Conservation (phyloP, 2,797 vertebrate genomes). For the Xenops minutus region DNA sequence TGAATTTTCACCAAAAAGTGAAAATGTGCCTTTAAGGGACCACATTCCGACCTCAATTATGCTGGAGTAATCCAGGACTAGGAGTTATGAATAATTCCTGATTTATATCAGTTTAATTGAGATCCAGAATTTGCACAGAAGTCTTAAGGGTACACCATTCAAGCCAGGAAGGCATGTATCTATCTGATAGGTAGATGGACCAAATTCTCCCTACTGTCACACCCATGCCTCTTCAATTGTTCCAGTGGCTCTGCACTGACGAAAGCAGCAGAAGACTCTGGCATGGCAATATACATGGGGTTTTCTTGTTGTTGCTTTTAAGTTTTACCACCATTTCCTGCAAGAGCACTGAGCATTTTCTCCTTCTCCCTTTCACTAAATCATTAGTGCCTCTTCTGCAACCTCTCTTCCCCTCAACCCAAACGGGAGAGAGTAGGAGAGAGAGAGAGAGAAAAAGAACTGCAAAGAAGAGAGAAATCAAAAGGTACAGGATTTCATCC, state of each 20-base stretch:
- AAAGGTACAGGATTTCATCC: slow-evolving; percentile 80
- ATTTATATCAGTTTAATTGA: slow-evolving; percentile 29
- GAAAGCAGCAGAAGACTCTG: slow-evolving; percentile 20
- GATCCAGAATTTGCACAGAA: slow-evolving; percentile 38
- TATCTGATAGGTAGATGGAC: not conserved
- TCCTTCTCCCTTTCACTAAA: slow-evolving; percentile 15
- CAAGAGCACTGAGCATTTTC: not conserved
- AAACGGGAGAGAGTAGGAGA: not conserved
- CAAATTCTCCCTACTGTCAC: slow-evolving; percentile 8
- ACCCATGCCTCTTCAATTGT: not conserved
- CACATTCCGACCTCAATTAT: not conserved
- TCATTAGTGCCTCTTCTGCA: slow-evolving; percentile 5
- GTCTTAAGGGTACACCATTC: not conserved
- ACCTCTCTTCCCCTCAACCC: slow-evolving; percentile 9
- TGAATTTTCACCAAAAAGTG: not conserved
- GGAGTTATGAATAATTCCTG: not conserved
- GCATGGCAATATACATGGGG: not conserved
- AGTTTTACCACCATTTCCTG: not conserved
- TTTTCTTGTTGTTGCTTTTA: not conserved
- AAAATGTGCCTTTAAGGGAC: slow-evolving; percentile 12
- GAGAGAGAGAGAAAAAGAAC: slow-evolving; percentile 46
- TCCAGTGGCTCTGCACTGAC: not conserved
- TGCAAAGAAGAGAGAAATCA: slow-evolving; percentile 43
- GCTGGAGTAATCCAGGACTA: not conserved
- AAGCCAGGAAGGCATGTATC: not conserved